Percentiles rank a stretch among this genome's conserved stretches.
phyloP scores from a whole-genome alignment of 92 coral and sea anemone genomes.

The Muricea muricata region DNA sequence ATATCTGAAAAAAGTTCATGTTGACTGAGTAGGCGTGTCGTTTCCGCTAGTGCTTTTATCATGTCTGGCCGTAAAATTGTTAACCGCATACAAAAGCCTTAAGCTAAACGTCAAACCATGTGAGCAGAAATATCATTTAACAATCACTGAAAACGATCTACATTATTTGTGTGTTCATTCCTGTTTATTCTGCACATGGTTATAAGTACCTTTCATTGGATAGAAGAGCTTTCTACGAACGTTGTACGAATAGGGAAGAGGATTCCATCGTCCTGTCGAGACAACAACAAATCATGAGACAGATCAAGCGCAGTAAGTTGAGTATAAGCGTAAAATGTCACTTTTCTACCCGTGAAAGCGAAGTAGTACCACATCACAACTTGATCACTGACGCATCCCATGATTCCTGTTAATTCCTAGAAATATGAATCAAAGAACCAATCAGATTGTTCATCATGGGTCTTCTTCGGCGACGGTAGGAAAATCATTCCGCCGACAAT shows the following conservation, averaged over 20 bases:
- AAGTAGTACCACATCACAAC: slow-evolving; percentile 70
- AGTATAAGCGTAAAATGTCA: background rate
- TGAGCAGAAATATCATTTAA: too few species aligned
- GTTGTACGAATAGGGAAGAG: slow-evolving; percentile 78
- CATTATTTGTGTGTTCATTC: background rate
- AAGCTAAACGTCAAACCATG: too few species aligned
- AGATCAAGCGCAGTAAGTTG: too few species aligned
- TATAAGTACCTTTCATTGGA: slow-evolving; percentile 70
- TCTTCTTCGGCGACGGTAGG: too few species aligned
- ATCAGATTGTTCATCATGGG: background rate
- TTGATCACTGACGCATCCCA: slow-evolving; percentile 76
- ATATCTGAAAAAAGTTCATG: too few species aligned
- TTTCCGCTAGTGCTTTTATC: too few species aligned
- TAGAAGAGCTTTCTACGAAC: slow-evolving; percentile 65
- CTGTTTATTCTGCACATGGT: background rate
- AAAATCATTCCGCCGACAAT: background rate
- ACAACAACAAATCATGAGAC: background rate
- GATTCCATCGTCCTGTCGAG: slow-evolving; percentile 69
- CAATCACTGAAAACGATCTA: background rate
- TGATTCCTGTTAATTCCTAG: slow-evolving; percentile 23
- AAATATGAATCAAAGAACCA: background rate
- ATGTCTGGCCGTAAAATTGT: too few species aligned
- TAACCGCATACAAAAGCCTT: too few species aligned
- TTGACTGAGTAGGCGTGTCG: too few species aligned
- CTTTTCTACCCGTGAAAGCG: slow-evolving; percentile 52